Conservation (phyloP, 1,140 invertebrate species). For the Delia radicum region DNA sequence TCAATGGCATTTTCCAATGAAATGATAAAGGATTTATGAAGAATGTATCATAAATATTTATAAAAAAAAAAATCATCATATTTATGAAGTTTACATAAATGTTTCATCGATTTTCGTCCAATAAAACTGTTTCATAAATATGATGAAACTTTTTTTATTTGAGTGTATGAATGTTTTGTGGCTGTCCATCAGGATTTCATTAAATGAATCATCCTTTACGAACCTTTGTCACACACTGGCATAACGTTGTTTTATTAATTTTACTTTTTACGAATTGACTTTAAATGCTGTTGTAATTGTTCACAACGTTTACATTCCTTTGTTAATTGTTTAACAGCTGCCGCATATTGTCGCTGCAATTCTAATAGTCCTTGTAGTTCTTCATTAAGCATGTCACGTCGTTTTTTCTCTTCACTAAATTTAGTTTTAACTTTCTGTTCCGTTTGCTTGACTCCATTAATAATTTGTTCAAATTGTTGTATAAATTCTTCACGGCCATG, state of each 20-base stretch:
- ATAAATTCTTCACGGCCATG: constrained; percentile 82
- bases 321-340: constrained; percentile 79
- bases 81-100: too few relatives aligned
- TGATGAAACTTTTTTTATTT: too few relatives aligned
- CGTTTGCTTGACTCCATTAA: constrained; percentile 80
- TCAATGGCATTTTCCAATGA: too few relatives aligned
- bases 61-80: too few relatives aligned
- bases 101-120: too few relatives aligned
- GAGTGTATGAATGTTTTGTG: too few relatives aligned
- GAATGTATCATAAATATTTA: too few relatives aligned
- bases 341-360: constrained; percentile 80
- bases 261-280: constrained; percentile 40
- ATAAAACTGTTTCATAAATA: too few relatives aligned
- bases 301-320: constrained; percentile 72
- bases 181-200: too few relatives aligned
- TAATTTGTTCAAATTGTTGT: constrained; percentile 83
- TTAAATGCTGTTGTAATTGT: constrained; percentile 55
- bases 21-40: too few relatives aligned
- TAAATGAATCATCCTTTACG: too few relatives aligned
- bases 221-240: too few relatives aligned
- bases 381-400: constrained; percentile 70
- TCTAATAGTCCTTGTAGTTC: constrained; percentile 74
- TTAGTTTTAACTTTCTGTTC: constrained; percentile 71
- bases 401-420: constrained; percentile 70
- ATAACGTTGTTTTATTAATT: neutral